Evolutionary conservation across 1,140 invertebrate species (phyloP), one percentile per base, ranked within the genome.

Genomic region (Sycophaga agraensis): DNA sequence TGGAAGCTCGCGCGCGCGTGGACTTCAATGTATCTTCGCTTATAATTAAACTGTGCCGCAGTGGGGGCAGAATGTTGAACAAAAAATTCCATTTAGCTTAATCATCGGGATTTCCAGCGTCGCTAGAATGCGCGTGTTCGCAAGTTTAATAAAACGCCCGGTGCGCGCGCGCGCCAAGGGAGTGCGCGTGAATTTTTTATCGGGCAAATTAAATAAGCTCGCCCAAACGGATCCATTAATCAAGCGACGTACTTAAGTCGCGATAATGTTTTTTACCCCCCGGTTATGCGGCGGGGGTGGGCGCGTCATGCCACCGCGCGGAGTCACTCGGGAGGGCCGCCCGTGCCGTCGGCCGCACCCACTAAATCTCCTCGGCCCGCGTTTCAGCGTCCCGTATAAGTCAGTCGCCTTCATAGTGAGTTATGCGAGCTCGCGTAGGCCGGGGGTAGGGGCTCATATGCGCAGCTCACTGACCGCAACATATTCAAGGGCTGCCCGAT

Each of bases 131-230:
- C n/a, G 12, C 4, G 8, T 11, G 43, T n/a, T 4, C 24, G 19
- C 19, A 4, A 11, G 43, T 46, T 46, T 21, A 24, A 24, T 46
- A 7, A 46, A 46, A 34, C n/a, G n/a, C n/a, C n/a, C n/a, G n/a
- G n/a, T n/a, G n/a, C n/a, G n/a, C n/a, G 31, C 5, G 31, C 31
- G 5, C 5, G 11, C 5, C 5, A 11, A 34, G 31, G 5, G 31
- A 34, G 31, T 6, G 31, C 31, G 31, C 7, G 28, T 49, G 12
- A 28, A 49, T 31, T 28, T 49, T 31, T 49, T 31, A 46, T 26
- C 22, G 34, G 16, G 56, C 43, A 45, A 58, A 58, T 58, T 58
- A 58, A 45, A 58, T 58, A 43, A 43, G 42, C 42, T 21, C n/a
- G n/a, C 42, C 16, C 42, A 43, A 43, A 43, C 19, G 21, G 42